Conservation (phyloP, 2,888 invertebrate genomes). For the Caenorhabditis auriculariae region DNA sequence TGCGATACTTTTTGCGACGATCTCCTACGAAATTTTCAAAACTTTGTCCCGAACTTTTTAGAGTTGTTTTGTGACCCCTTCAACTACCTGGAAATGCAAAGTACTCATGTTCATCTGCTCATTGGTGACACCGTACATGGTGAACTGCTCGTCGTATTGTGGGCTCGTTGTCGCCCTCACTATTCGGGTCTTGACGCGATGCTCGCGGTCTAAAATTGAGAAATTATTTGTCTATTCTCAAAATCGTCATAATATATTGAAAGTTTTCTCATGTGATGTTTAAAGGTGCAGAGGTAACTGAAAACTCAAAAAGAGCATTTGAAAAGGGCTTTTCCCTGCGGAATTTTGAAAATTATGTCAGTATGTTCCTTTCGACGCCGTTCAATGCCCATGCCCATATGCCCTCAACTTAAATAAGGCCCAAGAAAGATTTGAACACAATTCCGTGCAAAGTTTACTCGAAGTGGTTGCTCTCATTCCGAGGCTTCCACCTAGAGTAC, state of each 20-base stretch:
- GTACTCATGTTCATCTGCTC: slow-evolving; percentile 73
- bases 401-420: no score
- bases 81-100: slow-evolving; percentile 76
- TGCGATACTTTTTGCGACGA: background rate
- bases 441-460: no score
- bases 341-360: background rate
- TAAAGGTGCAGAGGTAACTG: background rate
- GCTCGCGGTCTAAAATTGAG: slow-evolving; percentile 34
- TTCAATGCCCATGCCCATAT: no score
- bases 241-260: background rate
- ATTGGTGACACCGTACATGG: slow-evolving; percentile 79
- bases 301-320: background rate
- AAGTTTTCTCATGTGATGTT: background rate
- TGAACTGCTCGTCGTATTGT: slow-evolving; percentile 97
- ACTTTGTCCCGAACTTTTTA: background rate
- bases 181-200: slow-evolving; percentile 70
- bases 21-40: background rate
- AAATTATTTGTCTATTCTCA: no score
- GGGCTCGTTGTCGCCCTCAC: slow-evolving; percentile 93
- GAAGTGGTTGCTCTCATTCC: no score
- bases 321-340: background rate
- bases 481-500: no score
- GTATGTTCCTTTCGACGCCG: no score
- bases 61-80: background rate
- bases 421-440: no score